Percentiles rank a stretch among this genome's conserved stretches.
phyloP scores from a whole-genome alignment of 37 sponge, comb jelly and placozoan species.

The Bolinopsis microptera region DNA sequence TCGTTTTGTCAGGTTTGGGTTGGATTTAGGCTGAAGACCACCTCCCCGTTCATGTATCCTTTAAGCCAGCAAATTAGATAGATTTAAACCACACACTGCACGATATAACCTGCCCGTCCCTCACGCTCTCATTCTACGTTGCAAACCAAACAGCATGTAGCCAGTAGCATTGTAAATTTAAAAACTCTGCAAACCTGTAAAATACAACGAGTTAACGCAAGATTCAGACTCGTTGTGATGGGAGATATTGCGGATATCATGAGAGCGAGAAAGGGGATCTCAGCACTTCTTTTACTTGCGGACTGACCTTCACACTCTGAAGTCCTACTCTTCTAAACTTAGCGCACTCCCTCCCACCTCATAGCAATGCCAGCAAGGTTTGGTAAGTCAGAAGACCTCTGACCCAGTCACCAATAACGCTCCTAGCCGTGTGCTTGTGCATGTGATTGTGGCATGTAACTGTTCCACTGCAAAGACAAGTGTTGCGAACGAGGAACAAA shows the following conservation, averaged over 20 bases:
- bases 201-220: slow-evolving; percentile 32
- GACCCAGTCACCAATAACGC: not conserved
- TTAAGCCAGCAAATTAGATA: not conserved
- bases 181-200: not conserved
- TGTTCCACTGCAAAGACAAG: not conserved
- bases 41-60: no score
- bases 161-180: not conserved
- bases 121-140: not conserved
- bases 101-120: not conserved
- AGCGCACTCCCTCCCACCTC: not conserved
- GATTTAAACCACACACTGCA: not conserved
- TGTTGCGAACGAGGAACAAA: not conserved
- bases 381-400: slow-evolving; percentile 22
- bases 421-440: slow-evolving; percentile 2
- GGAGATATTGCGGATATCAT: not conserved
- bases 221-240: slow-evolving; percentile 17
- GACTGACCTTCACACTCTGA: not conserved
- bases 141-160: not conserved
- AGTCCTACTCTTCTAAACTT: not conserved
- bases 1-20: not conserved
- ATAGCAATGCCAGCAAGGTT: not conserved
- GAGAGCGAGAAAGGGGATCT: not conserved
- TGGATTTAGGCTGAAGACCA: not conserved
- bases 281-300: not conserved
- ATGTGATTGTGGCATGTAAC: slow-evolving; percentile 55